Evolutionary conservation across 2,888 invertebrate species (phyloP), one percentile per base, ranked within the genome.

Genomic region (Minunthozetes semirufus): DNA sequence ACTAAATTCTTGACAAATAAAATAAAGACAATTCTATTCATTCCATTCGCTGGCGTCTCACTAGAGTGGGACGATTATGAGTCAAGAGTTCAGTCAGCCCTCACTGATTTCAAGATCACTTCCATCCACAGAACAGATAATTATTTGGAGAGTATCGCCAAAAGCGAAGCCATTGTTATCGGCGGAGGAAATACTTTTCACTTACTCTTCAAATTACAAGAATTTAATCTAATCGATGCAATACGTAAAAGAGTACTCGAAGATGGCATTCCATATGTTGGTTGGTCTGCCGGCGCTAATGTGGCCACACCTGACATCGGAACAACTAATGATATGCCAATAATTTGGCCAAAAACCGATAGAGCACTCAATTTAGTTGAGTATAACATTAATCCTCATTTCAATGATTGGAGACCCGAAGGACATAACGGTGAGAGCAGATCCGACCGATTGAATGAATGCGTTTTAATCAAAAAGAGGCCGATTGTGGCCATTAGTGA

Each of bases 311-410:
- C 85, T 78, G 89, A 88, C 78, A 92, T 93, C 79, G 86, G 89
- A 80, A 92, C 92, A 5, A 92, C 92, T 68, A 93, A 93, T 85
- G 92, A 93, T 81, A 92, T 93, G 92, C 93, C 92, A 4, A 90
- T 93, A 75, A 87, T 87, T n/a, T 88, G 87, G 82, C 91, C 91
- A 56, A 90, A 90, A 33, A 86, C 86, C 72, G 90, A 92, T 83
- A 85, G 88, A 77, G 91, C 89, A 0, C 84, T 92, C 66, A 85
- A 86, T 50, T 84, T 92, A 74, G 88, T 92, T 17, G 90, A 90
- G 5, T 91, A 92, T 82, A 92, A 92, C 82, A 91, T 92, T 76
- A 93, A 93, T 82, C 91, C 92, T 13, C 93, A 93, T 83, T 93
- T 90, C 81, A 83, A 89, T 79, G 91, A 92, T 78, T 82, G 86